Percentiles rank a stretch among this genome's conserved stretches.
These are phyloP conservation scores for Ferdinandea cuprea DNA, from an alignment of 2,888 invertebrate genomes.

Conservation along the genomic window DNA sequence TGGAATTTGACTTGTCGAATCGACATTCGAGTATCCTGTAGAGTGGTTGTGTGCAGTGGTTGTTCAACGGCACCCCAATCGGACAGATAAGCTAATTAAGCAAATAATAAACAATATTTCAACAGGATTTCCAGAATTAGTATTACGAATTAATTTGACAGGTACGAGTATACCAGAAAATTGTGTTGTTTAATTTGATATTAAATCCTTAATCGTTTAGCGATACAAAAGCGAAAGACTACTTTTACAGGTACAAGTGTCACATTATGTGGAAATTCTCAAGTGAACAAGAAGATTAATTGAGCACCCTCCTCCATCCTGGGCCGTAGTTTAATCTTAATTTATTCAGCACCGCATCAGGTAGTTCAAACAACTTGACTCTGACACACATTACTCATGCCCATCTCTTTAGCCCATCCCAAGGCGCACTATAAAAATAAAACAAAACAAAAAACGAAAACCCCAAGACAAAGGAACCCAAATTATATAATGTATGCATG, in stretches of 20 bases:
- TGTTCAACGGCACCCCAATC: neutral
- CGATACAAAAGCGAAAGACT: neutral
- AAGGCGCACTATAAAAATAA: neutral
- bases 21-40: neutral
- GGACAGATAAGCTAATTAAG: neutral
- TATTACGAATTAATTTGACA: neutral
- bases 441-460: conserved; percentile 19
- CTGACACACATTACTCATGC: conserved; percentile 61
- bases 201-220: neutral
- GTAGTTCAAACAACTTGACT: conserved; percentile 59
- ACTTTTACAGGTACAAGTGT: conserved; percentile 17
- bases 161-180: neutral
- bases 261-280: conserved; percentile 34
- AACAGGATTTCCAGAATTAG: neutral
- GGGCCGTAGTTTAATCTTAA: conserved; percentile 58
- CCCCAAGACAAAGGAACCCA: conserved; percentile 47
- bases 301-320: conserved; percentile 1
- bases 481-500: conserved; percentile 60
- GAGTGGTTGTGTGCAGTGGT: neutral
- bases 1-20: conserved; percentile 12
- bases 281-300: conserved; percentile 59
- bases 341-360: conserved; percentile 63
- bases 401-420: neutral
- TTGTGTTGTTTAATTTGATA: neutral
- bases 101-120: conserved; percentile 3